Conservation (phyloP, 2,888 invertebrate species). For the Epistrophella euchroma region DNA sequence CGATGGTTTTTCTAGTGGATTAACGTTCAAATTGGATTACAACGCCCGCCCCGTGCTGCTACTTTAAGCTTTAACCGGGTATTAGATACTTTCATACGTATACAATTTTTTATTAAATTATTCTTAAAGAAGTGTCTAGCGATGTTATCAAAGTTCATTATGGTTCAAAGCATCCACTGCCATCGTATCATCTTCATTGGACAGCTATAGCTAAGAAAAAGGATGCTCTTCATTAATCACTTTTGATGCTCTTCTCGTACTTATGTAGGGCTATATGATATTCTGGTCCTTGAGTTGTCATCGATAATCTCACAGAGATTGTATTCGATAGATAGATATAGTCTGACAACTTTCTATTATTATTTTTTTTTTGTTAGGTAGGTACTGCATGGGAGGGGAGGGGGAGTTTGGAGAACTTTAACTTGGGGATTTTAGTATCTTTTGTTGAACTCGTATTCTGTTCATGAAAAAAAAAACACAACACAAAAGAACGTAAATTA, state of each 20-base stretch:
- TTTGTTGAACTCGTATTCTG: not conserved
- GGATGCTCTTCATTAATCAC: conserved; percentile 69
- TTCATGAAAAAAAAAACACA: conserved; percentile 4
- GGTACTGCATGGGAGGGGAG: too few species aligned
- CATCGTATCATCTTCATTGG: not conserved
- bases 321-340: conserved; percentile 40
- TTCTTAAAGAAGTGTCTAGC: conserved; percentile 41
- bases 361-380: not conserved
- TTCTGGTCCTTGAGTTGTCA: conserved; percentile 45
- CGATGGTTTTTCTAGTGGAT: conserved; percentile 39
- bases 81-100: not conserved
- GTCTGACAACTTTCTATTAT: conserved; percentile 56
- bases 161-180: conserved; percentile 17
- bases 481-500: conserved; percentile 34
- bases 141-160: conserved; percentile 37
- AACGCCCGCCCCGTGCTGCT: not conserved
- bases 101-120: not conserved
- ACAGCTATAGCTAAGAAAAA: not conserved
- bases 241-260: conserved; percentile 27
- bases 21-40: conserved; percentile 64
- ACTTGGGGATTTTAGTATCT: not conserved
- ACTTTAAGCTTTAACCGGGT: not conserved
- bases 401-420: conserved; percentile 10
- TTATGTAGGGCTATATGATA: not conserved
- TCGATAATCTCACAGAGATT: conserved; percentile 38